phyloP scores from a whole-genome alignment of 2,888 invertebrate species.

The Meganola albula region DNA sequence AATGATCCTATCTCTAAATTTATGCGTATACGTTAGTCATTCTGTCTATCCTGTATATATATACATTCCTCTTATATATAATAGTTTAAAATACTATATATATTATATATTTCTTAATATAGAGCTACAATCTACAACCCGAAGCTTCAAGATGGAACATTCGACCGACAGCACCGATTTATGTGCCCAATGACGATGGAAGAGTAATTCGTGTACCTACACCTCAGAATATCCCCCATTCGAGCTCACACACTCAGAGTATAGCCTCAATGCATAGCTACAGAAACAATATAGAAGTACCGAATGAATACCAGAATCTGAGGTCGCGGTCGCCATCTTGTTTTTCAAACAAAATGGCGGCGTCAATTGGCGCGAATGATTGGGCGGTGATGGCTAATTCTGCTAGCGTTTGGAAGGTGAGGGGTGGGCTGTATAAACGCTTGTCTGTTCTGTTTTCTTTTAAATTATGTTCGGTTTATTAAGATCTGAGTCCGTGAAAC shows the following conservation, averaged over 20 bases:
- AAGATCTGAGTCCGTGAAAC: too few relatives aligned
- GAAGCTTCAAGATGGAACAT: slow-evolving; percentile 66
- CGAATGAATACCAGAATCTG: slow-evolving; percentile 71
- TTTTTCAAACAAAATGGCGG: slow-evolving; percentile 73
- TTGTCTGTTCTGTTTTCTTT: slow-evolving; percentile 40
- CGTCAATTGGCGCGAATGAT: slow-evolving; percentile 69
- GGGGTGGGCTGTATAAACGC: slow-evolving; percentile 64
- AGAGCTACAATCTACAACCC: slow-evolving; percentile 74
- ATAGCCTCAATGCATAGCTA: slow-evolving; percentile 76
- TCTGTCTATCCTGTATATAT: slow-evolving; percentile 28
- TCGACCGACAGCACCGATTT: slow-evolving; percentile 72
- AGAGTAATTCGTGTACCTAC: slow-evolving; percentile 56
- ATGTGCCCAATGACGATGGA: slow-evolving; percentile 64
- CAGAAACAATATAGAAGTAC: slow-evolving; percentile 70
- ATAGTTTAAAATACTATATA: slow-evolving; percentile 18
- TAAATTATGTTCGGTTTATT: slow-evolving; percentile 42
- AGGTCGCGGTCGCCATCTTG: slow-evolving; percentile 76
- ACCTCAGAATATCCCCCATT: slow-evolving; percentile 67
- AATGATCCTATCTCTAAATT: slow-evolving; percentile 68
- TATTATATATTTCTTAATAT: slow-evolving; percentile 37
- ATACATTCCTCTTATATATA: slow-evolving; percentile 28
- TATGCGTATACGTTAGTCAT: slow-evolving; percentile 51
- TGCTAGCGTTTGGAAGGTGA: slow-evolving; percentile 74
- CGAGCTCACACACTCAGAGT: slow-evolving; percentile 70
- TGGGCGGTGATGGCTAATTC: slow-evolving; percentile 70